Conservation (phyloP, 2,888 invertebrate genomes). For the Conops quadrifasciatus region DNA sequence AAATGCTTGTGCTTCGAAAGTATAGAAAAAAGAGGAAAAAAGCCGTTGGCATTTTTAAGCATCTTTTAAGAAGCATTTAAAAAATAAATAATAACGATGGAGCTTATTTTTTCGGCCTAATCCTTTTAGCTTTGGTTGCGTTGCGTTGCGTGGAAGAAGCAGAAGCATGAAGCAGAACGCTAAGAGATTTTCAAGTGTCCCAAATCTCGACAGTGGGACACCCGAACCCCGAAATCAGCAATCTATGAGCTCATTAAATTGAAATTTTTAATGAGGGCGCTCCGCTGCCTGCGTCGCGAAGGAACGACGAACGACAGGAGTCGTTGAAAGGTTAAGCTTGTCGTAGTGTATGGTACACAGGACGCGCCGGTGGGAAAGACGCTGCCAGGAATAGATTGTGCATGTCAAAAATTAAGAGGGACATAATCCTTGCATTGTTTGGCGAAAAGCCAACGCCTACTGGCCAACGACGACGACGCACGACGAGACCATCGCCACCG, state of each 20-base stretch:
- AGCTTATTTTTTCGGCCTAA: constrained; percentile 10
- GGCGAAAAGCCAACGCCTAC: neutral
- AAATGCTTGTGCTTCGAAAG: neutral
- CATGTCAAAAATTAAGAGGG: constrained; percentile 14
- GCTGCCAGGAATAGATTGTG: neutral
- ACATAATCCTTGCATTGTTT: constrained; percentile 30
- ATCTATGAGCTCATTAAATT: constrained; percentile 27
- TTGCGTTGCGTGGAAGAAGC: neutral
- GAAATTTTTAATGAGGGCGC: constrained; percentile 26
- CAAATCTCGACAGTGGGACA: constrained; percentile 4
- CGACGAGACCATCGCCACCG: neutral
- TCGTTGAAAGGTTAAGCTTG: neutral
- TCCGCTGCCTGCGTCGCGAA: neutral
- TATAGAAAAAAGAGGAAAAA: neutral
- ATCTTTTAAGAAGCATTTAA: constrained; percentile 27
- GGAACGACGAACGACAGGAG: constrained; percentile 29
- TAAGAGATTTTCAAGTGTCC: constrained; percentile 25
- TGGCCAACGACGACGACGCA: neutral
- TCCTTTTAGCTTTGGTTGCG: constrained; percentile 32
- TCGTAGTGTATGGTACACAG: neutral
- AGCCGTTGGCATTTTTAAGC: constrained; percentile 14
- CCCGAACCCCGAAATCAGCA: neutral
- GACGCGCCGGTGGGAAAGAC: neutral
- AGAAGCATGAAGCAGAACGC: constrained; percentile 11
- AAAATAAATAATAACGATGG: constrained; percentile 27